Percentiles rank a stretch among this genome's conserved stretches.
phyloP scores from a whole-genome alignment of 1,140 invertebrate genomes.

The Aphaenogaster ashmeadi region DNA sequence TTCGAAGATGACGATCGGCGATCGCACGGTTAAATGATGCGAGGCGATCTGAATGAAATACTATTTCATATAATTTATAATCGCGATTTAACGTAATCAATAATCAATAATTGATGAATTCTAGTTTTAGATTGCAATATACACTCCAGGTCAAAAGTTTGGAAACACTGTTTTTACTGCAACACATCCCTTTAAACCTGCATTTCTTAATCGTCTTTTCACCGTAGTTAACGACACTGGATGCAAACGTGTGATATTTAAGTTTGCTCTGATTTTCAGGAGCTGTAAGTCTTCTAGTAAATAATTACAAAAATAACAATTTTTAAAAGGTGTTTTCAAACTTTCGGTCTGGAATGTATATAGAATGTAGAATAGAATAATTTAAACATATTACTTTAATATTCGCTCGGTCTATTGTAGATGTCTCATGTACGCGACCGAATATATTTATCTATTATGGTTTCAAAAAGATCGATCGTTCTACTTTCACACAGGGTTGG shows the following conservation, averaged over 20 bases:
- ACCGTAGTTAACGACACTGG: no score
- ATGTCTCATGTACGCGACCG: background rate
- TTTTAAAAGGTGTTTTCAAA: no score
- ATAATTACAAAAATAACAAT: no score
- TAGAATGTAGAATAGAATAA: background rate
- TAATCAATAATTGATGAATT: background rate
- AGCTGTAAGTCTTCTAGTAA: no score
- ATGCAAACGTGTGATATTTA: no score
- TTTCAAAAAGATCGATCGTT: background rate
- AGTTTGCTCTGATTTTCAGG: no score
- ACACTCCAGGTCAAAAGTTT: no score
- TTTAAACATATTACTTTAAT: background rate
- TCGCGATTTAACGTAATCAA: background rate
- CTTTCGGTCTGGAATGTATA: background rate
- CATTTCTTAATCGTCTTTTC: no score
- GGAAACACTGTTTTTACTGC: no score
- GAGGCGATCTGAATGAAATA: background rate
- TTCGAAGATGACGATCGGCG: conserved; percentile 33
- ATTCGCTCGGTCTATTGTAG: background rate
- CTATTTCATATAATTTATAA: background rate
- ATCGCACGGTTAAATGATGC: conserved; percentile 2
- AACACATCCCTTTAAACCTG: no score
- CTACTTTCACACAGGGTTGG: conserved; percentile 3
- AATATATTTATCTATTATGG: background rate
- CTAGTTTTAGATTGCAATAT: background rate